These are phyloP conservation scores for Trinorchestia longiramus DNA, from an alignment of 1,140 invertebrate genomes.

Conservation along the genomic window DNA sequence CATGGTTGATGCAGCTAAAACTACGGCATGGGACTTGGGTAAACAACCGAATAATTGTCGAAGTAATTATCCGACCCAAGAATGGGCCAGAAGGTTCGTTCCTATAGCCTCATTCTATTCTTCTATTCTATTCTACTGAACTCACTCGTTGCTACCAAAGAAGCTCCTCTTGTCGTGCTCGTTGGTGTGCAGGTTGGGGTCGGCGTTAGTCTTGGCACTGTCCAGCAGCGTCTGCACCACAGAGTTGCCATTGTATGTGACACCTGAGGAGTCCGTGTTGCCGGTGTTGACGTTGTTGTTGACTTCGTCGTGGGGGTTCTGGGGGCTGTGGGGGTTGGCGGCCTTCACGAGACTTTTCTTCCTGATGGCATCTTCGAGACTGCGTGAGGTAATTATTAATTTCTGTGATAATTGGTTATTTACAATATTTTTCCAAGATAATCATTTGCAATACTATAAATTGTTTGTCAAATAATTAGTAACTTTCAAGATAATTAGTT, in stretches of 20 bases:
- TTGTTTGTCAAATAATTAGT: too few relatives aligned
- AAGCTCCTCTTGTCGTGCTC: slow-evolving; percentile 7
- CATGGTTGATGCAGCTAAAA: too few relatives aligned
- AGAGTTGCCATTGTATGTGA: not conserved
- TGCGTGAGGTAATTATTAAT: not conserved
- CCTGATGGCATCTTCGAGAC: not conserved
- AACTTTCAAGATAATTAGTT: too few relatives aligned
- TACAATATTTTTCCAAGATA: too few relatives aligned
- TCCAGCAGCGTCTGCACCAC: not conserved
- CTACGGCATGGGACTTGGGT: too few relatives aligned
- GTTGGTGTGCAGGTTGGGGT: not conserved
- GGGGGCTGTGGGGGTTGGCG: not conserved
- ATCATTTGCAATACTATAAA: too few relatives aligned
- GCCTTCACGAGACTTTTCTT: not conserved
- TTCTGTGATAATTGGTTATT: too few relatives aligned
- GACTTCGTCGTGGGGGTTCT: not conserved
- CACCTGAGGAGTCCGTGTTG: not conserved
- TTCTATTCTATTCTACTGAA: too few relatives aligned
- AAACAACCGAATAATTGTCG: too few relatives aligned
- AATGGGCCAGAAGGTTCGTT: too few relatives aligned
- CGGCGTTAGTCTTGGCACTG: not conserved
- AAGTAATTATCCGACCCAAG: too few relatives aligned
- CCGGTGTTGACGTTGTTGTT: not conserved
- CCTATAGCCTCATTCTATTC: too few relatives aligned
- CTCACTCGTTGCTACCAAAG: not conserved